Evolutionary conservation across 2,888 invertebrate species (phyloP).

Genomic region (Drosophila suboccidentalis): DNA sequence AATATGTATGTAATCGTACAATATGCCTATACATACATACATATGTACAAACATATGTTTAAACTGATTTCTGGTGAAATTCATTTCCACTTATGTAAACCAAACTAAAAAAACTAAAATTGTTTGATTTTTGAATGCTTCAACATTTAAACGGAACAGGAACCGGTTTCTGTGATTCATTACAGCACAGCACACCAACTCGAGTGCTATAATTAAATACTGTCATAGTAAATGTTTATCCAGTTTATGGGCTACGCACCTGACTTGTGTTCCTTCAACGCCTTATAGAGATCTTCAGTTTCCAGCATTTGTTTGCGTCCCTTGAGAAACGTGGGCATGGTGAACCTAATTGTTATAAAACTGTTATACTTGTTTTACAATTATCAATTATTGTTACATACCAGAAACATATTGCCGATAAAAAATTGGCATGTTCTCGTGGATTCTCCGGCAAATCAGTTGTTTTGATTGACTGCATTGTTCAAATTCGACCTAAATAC

Average conservation of each 20-base stretch:
- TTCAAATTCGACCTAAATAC: slow-evolving; percentile 2
- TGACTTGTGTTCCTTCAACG: slow-evolving; percentile 90
- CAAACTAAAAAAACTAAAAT: neutral
- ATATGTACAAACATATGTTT: neutral
- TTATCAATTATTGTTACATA: slow-evolving; percentile 48
- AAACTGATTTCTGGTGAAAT: slow-evolving; percentile 17
- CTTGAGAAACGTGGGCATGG: slow-evolving; percentile 90
- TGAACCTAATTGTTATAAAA: slow-evolving; percentile 87
- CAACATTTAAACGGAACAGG: neutral
- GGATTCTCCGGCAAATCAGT: slow-evolving; percentile 87
- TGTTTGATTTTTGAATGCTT: slow-evolving; percentile 3
- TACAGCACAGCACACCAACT: neutral
- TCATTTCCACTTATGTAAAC: slow-evolving; percentile 5
- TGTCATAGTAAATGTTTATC: neutral
- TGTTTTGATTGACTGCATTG: slow-evolving; percentile 85
- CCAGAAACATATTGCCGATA: slow-evolving; percentile 89
- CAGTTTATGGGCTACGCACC: slow-evolving; percentile 66
- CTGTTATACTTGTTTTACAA: neutral
- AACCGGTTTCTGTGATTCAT: slow-evolving; percentile 14
- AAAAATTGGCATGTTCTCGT: slow-evolving; percentile 87
- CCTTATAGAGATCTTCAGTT: slow-evolving; percentile 91
- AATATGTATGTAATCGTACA: neutral
- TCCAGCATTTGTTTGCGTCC: slow-evolving; percentile 91
- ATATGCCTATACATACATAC: neutral
- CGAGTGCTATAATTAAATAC: neutral